Percentiles rank a stretch among this genome's conserved stretches.
Evolutionary conservation across 1,140 invertebrate species (phyloP).

Genomic region (Phocides pigmalion): DNA sequence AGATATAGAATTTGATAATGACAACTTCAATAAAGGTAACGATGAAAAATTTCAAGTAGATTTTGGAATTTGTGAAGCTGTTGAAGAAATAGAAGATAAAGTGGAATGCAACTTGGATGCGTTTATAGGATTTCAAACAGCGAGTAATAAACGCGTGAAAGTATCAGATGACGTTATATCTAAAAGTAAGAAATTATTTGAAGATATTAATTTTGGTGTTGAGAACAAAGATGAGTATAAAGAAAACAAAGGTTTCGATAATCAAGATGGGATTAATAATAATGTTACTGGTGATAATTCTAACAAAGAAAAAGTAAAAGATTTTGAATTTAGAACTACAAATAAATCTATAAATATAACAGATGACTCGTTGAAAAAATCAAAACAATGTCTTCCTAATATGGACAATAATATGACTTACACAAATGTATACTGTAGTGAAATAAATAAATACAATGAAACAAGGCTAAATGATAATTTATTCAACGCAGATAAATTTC

Average conservation of each 20-base stretch:
- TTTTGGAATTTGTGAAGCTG: background rate
- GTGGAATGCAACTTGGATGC: background rate
- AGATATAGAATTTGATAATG: slow-evolving; percentile 25
- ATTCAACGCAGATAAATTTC: slow-evolving; percentile 45
- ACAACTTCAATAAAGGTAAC: slow-evolving; percentile 5
- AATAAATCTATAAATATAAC: slow-evolving; percentile 10
- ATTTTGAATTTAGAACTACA: slow-evolving; percentile 24
- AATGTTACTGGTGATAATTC: slow-evolving; percentile 11
- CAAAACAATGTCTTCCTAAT: background rate
- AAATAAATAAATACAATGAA: slow-evolving; percentile 1
- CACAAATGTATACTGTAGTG: background rate
- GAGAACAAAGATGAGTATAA: slow-evolving; percentile 5
- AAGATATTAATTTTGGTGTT: slow-evolving; percentile 36
- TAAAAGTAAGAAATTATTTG: slow-evolving; percentile 49
- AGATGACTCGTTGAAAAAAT: slow-evolving; percentile 8
- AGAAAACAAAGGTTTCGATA: slow-evolving; percentile 31
- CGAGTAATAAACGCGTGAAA: slow-evolving; percentile 53
- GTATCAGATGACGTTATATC: slow-evolving; percentile 59
- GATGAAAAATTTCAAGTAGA: slow-evolving; percentile 16
- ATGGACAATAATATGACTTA: background rate
- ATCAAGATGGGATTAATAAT: slow-evolving; percentile 24
- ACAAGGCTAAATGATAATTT: background rate
- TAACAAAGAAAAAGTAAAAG: background rate
- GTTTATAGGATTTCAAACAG: slow-evolving; percentile 51
- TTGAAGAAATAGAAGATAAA: background rate